phyloP scores from a whole-genome alignment of 2,888 invertebrate genomes.

The Saturnia japonica region DNA sequence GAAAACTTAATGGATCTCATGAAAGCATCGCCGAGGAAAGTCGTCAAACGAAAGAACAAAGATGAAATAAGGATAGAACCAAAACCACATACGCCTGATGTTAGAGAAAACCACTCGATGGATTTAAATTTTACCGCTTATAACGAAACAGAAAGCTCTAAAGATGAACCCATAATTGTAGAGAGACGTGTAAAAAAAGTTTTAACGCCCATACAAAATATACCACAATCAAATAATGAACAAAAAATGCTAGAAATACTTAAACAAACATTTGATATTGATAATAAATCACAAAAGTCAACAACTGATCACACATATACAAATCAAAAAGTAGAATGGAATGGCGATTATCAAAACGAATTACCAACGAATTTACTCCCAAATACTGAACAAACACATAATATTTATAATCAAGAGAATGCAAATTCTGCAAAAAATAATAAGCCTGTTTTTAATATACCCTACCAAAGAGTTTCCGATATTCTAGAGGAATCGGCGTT shows the following conservation, averaged over 20 bases:
- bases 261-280: conserved; percentile 17
- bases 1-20: conserved; percentile 6
- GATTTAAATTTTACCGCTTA: background rate
- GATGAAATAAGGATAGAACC: background rate
- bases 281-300: background rate
- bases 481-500: conserved; percentile 43
- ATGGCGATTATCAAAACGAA: background rate
- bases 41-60: conserved; percentile 1
- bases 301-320: background rate
- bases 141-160: background rate
- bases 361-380: background rate
- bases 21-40: background rate
- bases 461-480: conserved; percentile 51
- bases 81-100: background rate
- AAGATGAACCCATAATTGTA: background rate
- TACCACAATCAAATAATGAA: background rate
- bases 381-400: background rate
- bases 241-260: background rate
- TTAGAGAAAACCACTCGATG: background rate
- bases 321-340: background rate
- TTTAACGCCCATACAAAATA: background rate
- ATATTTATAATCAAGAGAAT: background rate
- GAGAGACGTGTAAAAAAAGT: background rate
- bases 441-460: conserved; percentile 40
- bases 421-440: conserved; percentile 16